phyloP scores from a whole-genome alignment of 1,140 invertebrate species.

The Steinernema khuongi region DNA sequence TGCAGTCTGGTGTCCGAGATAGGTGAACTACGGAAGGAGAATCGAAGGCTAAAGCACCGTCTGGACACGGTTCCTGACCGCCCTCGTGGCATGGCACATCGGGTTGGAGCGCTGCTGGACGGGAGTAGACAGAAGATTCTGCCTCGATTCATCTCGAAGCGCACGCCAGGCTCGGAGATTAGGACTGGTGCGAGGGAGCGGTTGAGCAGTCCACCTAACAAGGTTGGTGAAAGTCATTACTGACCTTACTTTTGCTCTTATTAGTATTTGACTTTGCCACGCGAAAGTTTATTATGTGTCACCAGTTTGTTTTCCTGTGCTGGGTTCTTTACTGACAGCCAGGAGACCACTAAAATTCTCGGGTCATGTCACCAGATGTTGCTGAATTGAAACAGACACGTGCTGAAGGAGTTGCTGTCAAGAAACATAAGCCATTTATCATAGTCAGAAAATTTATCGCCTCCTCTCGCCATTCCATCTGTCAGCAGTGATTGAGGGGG shows the following conservation, averaged over 20 bases:
- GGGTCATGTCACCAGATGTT: no score
- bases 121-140: slow-evolving; percentile 13
- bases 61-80: slow-evolving; percentile 12
- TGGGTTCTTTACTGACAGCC: no score
- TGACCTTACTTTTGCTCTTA: no score
- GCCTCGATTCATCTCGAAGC: neutral
- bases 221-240: no score
- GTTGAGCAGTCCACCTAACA: neutral
- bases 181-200: slow-evolving; percentile 7
- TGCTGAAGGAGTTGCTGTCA: no score
- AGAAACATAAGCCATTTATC: no score
- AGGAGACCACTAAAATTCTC: no score
- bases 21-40: slow-evolving; percentile 35
- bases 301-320: no score
- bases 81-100: slow-evolving; percentile 2
- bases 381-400: no score
- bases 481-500: neutral
- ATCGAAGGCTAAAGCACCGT: slow-evolving; percentile 29
- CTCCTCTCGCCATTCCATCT: neutral
- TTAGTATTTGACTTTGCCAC: no score
- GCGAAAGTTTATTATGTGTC: no score
- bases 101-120: neutral
- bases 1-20: slow-evolving; percentile 36
- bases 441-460: neutral
- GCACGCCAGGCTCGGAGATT: neutral